Percentiles rank a stretch among this genome's conserved stretches.
Conservation (phyloP, 2,113 vertebrate genomes). For the Ctenomys sociabilis region DNA sequence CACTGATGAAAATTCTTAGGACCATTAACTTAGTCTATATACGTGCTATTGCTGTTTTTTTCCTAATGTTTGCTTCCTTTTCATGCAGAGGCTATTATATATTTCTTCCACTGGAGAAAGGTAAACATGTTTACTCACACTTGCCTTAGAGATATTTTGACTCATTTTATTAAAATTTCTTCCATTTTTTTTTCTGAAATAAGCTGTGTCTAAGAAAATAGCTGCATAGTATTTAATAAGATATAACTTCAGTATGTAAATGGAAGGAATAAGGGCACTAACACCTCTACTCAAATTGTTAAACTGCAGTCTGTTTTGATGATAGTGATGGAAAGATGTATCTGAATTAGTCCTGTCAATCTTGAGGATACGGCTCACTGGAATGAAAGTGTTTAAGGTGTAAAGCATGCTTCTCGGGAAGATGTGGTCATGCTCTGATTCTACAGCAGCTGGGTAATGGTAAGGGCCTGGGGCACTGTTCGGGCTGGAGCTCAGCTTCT, state of each 20-base stretch:
- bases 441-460: neutral
- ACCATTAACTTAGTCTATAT: no score
- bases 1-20: no score
- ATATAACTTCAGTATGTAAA: neutral
- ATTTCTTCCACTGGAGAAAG: neutral
- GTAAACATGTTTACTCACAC: neutral
- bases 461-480: fast-evolving
- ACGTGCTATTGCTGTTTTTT: neutral
- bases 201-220: neutral
- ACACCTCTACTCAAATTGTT: neutral
- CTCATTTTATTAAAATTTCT: conserved; percentile 5
- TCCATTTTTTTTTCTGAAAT: neutral
- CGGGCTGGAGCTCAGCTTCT: neutral
- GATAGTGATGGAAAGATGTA: neutral
- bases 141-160: neutral
- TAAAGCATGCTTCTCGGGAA: neutral
- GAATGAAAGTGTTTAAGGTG: neutral
- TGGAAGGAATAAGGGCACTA: neutral
- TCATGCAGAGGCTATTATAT: neutral
- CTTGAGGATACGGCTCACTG: neutral
- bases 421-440: fast-evolving
- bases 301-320: conserved; percentile 6
- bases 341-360: neutral
- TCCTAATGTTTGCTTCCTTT: neutral
- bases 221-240: neutral